These are phyloP conservation scores for Serinus canaria DNA, from an alignment of 2,113 vertebrate species.

Conservation along the genomic window DNA sequence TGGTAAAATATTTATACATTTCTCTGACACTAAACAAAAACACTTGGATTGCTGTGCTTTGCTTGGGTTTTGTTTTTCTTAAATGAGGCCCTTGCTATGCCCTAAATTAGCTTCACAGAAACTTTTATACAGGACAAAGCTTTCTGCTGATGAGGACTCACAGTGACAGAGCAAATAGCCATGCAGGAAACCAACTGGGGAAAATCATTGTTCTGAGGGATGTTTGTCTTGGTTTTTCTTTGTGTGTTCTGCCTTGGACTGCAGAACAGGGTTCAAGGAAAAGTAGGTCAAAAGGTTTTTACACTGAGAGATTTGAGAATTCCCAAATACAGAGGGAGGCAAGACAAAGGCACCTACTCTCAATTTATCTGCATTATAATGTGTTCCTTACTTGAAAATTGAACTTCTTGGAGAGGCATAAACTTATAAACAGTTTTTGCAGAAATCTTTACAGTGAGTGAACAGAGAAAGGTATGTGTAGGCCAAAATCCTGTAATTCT, in stretches of 20 bases:
- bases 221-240: constrained; percentile 13
- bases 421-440: neutral
- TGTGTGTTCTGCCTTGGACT: neutral
- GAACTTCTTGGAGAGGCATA: neutral
- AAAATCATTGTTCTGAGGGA: neutral
- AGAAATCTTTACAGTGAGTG: neutral
- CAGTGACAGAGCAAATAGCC: neutral
- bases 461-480: neutral
- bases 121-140: neutral
- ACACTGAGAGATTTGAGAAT: neutral
- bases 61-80: neutral
- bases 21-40: neutral
- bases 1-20: neutral
- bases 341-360: neutral
- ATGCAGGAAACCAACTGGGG: neutral
- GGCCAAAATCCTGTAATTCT: neutral
- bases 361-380: neutral
- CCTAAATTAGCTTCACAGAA: neutral
- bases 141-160: neutral
- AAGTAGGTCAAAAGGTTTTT: neutral
- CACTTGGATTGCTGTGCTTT: neutral
- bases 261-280: neutral
- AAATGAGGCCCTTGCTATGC: neutral
- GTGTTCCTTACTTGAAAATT: neutral
- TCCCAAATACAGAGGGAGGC: neutral